A percentile compares a stretch with the other conserved stretches of the same genome.
These are phyloP conservation scores for Sphenopsis melanotis DNA, from an alignment of 2,797 vertebrate species.

Conservation along the genomic window DNA sequence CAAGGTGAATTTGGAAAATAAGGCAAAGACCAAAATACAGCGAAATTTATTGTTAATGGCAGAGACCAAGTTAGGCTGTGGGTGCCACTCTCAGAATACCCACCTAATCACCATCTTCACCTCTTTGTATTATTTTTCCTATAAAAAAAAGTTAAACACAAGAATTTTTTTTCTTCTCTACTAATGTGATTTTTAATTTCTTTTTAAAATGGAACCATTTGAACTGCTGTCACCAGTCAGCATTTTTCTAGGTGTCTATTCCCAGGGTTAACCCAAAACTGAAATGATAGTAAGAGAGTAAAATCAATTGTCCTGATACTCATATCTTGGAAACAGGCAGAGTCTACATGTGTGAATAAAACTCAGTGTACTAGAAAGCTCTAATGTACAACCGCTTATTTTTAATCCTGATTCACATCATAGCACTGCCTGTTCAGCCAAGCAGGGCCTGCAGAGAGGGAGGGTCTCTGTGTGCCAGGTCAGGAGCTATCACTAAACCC, in stretches of 20 bases:
- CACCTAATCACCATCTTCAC: neutral
- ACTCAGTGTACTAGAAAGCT: neutral
- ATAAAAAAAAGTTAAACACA: neutral
- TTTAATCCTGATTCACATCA: neutral
- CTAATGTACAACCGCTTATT: neutral
- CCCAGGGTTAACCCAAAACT: neutral
- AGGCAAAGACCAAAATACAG: neutral
- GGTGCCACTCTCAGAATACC: neutral
- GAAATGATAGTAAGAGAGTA: neutral
- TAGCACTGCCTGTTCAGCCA: neutral
- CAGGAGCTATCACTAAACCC: neutral
- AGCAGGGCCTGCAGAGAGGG: accelerated
- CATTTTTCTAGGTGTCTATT: neutral
- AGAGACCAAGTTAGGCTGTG: neutral
- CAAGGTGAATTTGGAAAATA: neutral
- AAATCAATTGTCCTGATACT: neutral
- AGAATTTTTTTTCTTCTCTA: neutral
- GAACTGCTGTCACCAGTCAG: neutral
- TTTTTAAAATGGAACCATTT: neutral
- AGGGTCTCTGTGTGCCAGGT: neutral
- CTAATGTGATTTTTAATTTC: neutral
- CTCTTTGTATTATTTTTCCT: neutral
- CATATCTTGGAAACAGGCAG: accelerated
- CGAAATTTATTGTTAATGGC: neutral
- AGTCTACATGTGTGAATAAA: neutral